phyloP scores from a whole-genome alignment of 2,888 invertebrate genomes.

The Cheiracanthium punctorium region DNA sequence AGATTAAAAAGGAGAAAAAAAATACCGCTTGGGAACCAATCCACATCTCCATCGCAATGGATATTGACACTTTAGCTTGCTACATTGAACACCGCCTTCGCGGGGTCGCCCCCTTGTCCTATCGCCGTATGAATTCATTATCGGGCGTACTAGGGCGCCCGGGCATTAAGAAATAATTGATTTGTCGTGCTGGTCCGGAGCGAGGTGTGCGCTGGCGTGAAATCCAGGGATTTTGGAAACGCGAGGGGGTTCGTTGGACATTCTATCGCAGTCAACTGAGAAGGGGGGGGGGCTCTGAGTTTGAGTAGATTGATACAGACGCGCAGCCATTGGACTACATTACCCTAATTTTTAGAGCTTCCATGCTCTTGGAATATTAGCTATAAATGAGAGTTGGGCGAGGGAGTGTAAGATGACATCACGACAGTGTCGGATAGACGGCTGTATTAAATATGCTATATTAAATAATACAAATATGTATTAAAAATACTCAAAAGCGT shows the following conservation, averaged over 20 bases:
- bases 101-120: neutral
- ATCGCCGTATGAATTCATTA: conserved; percentile 59
- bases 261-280: neutral
- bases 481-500: no score
- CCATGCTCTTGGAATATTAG: no score
- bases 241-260: neutral
- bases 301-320: no score
- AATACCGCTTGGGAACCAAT: neutral
- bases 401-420: no score
- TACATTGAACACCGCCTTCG: conserved; percentile 28
- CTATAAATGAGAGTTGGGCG: no score
- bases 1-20: neutral
- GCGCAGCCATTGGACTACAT: no score
- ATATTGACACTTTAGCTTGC: conserved; percentile 52
- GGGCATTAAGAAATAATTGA: conserved; percentile 63
- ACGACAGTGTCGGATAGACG: no score
- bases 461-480: no score
- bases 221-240: conserved; percentile 42
- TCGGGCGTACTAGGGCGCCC: conserved; percentile 41
- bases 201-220: conserved; percentile 31
- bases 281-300: no score
- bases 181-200: conserved; percentile 36
- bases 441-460: no score
- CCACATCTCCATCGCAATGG: conserved; percentile 28
- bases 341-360: no score